Evolutionary conservation across 2,888 invertebrate species (phyloP), one percentile per base, ranked within the genome.

Genomic region (Augochlorella aurata): DNA sequence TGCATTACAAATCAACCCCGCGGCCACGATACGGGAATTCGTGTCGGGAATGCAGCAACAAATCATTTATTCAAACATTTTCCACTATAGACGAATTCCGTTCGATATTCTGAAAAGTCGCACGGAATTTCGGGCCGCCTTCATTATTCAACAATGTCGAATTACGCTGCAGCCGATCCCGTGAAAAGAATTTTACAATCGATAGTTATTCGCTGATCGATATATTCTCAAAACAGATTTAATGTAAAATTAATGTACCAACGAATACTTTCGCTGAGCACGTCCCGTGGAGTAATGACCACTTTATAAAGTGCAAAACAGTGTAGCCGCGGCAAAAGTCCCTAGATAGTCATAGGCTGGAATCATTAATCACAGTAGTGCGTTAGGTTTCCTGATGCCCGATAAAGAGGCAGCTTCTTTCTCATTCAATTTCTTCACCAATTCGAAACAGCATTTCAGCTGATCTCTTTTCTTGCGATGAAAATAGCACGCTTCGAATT

Each of bases 231-330:
- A 49, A 54, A 67, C n/a, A 47, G 70, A 67, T 75, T 68, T 79
- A 63, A 81, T 69, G 68, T 69, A 29, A 44, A 68, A 68, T 74
- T 72, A 79, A 71, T 75, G 63, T 79, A 47, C 79, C 24, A 16
- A 79, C 74, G 79, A 63, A 81, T 74, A 54, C 74, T 71, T 68
- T 63, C 67, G 52, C 67, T 68, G 79, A 68, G 74, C 76, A 66
- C 52, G 74, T 80, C 77, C 16, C 66, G 2, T 29, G 45, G 72
- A 85, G 78, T 85, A 85, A 85, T 80, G 82, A 81, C 74, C 38
- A 54, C 65, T 85, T 77, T 77, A 81, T 65, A 83, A 83, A 86
- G 86, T 86, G 86, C 86, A 74, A 79, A 86, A 85, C 81, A 79
- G 83, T 86, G 86, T 86, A 83, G 38, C 69, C 38, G 75, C 71